Evolutionary conservation across 2,797 vertebrate species (phyloP), one percentile per base, ranked within the genome.

Genomic region (Cygnus olor): DNA sequence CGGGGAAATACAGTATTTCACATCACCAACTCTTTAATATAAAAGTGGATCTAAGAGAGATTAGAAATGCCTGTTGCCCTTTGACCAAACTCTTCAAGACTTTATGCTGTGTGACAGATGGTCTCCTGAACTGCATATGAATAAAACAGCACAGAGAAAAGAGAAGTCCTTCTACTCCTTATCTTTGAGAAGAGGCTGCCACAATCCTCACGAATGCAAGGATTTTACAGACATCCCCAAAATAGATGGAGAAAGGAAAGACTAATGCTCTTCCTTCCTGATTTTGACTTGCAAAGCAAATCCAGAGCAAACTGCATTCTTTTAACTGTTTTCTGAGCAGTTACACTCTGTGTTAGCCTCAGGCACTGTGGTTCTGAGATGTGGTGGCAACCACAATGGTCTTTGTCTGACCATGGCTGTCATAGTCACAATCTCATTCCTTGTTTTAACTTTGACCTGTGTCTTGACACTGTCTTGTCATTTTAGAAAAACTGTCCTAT

Each of bases 281-380:
- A 56, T 88, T 96, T 90, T 85, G 32, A 34, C 57, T 81, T 83
- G 34, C 42, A 86, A 73, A 94, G 66, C 64, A 93, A 81, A 86
- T 81, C 27, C 30, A 34, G 54, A 71, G 14, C 24, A 85, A 89
- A 54, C 6, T 14, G 25, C 14, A 58, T 79, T 74, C 3, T 94
- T 83, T 66, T 65, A 88, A 65, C 22, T 47, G 6, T 44, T 90
- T 85, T 6, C 60, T 92, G 36, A 80, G 25, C 15, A 54, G 18
- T 64, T 92, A 42, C 20, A 61, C 14, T 36, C n/a, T 51, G 84
- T 36, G 30, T 79, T 77, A 53, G 36, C 27, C 28, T 73, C 60
- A 90, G 49, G 80, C 36, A 56, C 5, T 49, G 36, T 28, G 25
- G 49, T 93, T 93, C 70, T 86, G 45, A 79, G 58, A 58, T 51